Base-by-base conservation (phyloP, 2,113 vertebrate species). In the Alces alces region DNA sequence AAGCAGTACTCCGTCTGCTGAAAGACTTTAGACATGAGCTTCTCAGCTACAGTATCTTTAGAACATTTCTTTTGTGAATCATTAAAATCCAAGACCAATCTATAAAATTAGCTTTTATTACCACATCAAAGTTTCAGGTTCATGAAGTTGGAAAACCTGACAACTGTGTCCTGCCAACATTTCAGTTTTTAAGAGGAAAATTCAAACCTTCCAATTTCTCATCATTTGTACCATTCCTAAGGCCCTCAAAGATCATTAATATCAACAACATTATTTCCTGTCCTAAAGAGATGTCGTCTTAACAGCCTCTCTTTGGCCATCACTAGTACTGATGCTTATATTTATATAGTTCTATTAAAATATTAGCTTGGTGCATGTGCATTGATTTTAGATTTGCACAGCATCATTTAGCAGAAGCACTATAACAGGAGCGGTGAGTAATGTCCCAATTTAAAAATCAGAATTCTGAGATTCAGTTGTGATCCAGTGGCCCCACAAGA, bases 371-470 rank as follows among this genome's bases (percentile, higher is more conserved):
- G 17, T 91, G 21, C 54, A 43, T 85, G 15, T 10, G 2, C 47
- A 3, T 80, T 61, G 2, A 82, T 17, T 91, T 86, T 96, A 60
- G 16, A 86, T 58, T 45, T 43, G 82, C 50, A 52, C 2, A 66
- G 39, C 33, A 55, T 27, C 55, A 73, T 86, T 52, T 33, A 79
- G 14, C 55, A 96, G n/a, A 84, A 52, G 17, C 27, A 50, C 47
- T 83, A 17, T 61, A 82, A 85, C 9, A 87, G 13, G 39, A 80
- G n/a, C 96, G 52, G 15, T 79, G 25, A 93, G 61, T 58, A 93
- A 93, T 89, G 25, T 91, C 61, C 28, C 85, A 79, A 30, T 92
- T 97, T 43, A 97, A 93, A 96, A 97, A 79, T 95, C 55, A 97
- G 55, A 93, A 92, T 73, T 45, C 23, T 2, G 1, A 92, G 45